Evolutionary conservation across 2,888 invertebrate genomes (phyloP).

Genomic region (Drosophila anomelani): DNA sequence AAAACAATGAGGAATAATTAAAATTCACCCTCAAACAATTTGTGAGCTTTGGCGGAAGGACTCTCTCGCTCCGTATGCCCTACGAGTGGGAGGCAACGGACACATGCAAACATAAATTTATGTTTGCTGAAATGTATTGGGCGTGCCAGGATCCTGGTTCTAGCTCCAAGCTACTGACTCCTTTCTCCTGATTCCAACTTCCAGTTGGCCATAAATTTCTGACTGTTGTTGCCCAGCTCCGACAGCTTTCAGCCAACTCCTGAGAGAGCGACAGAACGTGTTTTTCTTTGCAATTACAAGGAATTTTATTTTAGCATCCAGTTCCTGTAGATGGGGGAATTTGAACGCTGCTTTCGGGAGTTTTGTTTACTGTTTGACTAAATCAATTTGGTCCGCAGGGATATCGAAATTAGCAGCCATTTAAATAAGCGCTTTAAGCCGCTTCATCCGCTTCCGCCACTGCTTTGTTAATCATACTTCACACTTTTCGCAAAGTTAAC

Average conservation of each 20-base stretch:
- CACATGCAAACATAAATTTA: slow-evolving; percentile 78
- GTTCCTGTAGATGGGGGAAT: slow-evolving; percentile 15
- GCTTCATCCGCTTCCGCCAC: slow-evolving; percentile 8
- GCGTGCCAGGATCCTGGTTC: slow-evolving; percentile 41
- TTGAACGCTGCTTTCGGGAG: slow-evolving; percentile 9
- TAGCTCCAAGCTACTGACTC: slow-evolving; percentile 5
- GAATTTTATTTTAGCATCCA: slow-evolving; percentile 40
- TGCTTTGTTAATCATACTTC: slow-evolving; percentile 45
- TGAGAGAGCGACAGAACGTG: slow-evolving; percentile 28
- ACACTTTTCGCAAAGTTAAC: slow-evolving; percentile 65
- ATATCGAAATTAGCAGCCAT: slow-evolving; percentile 38
- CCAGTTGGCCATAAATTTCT: slow-evolving; percentile 54
- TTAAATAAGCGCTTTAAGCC: slow-evolving; percentile 34
- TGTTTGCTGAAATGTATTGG: slow-evolving; percentile 68
- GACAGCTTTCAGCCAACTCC: slow-evolving; percentile 36
- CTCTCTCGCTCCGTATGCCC: slow-evolving; percentile 6
- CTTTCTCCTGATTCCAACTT: slow-evolving; percentile 15
- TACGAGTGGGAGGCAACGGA: slow-evolving; percentile 20
- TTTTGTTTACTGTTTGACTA: slow-evolving; percentile 34
- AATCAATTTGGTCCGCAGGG: slow-evolving; percentile 19
- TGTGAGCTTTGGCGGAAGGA: slow-evolving; percentile 51
- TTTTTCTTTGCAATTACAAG: slow-evolving; percentile 54
- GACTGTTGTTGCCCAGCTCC: slow-evolving; percentile 41
- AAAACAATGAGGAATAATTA: slow-evolving; percentile 82
- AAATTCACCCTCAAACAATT: slow-evolving; percentile 81